A percentile compares a stretch with the other conserved stretches of the same genome.
phyloP scores from a whole-genome alignment of 2,797 vertebrate species.

The Pipistrellus nathusii region DNA sequence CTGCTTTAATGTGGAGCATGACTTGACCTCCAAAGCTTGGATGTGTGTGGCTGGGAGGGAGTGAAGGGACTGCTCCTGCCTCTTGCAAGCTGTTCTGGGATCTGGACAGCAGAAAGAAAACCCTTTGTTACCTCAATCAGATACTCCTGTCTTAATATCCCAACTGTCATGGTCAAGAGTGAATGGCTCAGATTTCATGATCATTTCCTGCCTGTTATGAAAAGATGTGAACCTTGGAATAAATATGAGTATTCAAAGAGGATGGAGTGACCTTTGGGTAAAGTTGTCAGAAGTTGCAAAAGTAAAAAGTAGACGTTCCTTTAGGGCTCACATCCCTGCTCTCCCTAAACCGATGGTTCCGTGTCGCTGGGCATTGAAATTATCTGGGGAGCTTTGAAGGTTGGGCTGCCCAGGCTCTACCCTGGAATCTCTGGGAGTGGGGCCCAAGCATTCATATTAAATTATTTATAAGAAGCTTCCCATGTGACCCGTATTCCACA shows the following conservation, averaged over 20 bases:
- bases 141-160: not conserved
- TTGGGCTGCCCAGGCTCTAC: not conserved
- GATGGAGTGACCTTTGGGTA: not conserved
- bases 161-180: not conserved
- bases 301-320: not conserved
- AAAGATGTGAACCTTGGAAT: not conserved
- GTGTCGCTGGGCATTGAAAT: not conserved
- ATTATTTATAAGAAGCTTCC: not conserved
- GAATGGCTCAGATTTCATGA: not conserved
- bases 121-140: not conserved
- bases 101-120: not conserved
- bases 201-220: not conserved
- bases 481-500: not conserved
- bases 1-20: not conserved
- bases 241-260: not conserved
- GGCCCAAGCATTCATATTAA: not conserved
- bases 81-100: not conserved
- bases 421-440: not conserved
- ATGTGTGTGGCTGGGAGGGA: fast-evolving
- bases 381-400: not conserved
- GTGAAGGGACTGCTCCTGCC: not conserved
- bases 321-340: fast-evolving
- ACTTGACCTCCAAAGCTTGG: not conserved
- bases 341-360: not conserved
- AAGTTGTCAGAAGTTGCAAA: not conserved